These are phyloP conservation scores for Simalia tracyae DNA, from an alignment of 2,797 vertebrate species.

Conservation along the genomic window DNA sequence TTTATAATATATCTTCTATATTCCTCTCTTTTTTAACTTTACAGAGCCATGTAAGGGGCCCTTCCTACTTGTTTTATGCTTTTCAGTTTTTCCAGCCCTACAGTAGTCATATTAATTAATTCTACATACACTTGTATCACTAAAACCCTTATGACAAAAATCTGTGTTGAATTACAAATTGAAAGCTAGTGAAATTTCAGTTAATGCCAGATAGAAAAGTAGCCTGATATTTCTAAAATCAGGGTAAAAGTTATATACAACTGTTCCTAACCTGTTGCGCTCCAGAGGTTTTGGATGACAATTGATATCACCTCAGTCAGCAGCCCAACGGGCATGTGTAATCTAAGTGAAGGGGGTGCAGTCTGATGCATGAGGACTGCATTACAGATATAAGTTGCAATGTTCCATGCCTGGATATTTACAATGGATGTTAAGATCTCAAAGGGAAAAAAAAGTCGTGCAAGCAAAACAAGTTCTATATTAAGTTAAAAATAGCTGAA, in stretches of 20 bases:
- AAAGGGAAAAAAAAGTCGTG: conserved; percentile 56
- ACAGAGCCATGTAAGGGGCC: conserved; percentile 44
- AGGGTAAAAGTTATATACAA: not conserved
- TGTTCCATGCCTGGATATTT: conserved; percentile 40
- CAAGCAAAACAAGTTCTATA: conserved; percentile 47
- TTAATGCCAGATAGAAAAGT: conserved; percentile 36
- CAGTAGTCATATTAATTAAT: conserved; percentile 47
- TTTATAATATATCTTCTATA: too few species aligned
- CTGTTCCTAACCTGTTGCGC: not conserved
- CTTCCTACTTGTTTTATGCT: conserved; percentile 51
- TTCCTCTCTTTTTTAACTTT: conserved; percentile 3
- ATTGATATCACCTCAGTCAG: not conserved
- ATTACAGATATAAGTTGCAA: conserved; percentile 47
- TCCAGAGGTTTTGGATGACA: not conserved
- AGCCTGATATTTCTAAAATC: conserved; percentile 19
- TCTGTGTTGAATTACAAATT: conserved; percentile 41
- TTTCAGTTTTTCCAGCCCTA: conserved; percentile 58
- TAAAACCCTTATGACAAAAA: conserved; percentile 44
- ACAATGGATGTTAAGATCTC: conserved; percentile 42
- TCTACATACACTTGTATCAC: conserved; percentile 32
- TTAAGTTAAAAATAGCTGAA: not conserved
- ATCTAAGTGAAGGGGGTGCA: not conserved
- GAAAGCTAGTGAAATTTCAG: conserved; percentile 52
- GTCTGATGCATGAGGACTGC: not conserved
- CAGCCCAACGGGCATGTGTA: not conserved